Conservation (phyloP, 2,888 invertebrate genomes). For the Drosophila anomalata region DNA sequence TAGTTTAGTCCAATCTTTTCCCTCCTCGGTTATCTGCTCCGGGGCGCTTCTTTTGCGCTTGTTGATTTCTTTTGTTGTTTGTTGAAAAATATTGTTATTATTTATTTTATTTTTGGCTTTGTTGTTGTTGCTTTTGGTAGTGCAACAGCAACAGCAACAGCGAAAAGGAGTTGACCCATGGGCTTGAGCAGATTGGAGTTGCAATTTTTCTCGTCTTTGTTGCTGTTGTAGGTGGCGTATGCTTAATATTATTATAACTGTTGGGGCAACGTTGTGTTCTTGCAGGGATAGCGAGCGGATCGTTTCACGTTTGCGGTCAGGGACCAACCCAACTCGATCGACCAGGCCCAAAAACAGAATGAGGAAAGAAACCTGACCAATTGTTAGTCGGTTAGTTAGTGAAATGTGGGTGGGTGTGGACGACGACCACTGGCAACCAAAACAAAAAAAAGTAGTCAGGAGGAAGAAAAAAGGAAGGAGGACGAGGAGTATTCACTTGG, state of each 20-base stretch:
- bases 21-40: slow-evolving; percentile 43
- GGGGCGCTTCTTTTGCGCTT: slow-evolving; percentile 70
- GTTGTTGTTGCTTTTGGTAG: background rate
- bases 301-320: slow-evolving; percentile 71
- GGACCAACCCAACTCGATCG: slow-evolving; percentile 65
- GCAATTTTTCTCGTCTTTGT: slow-evolving; percentile 32
- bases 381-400: slow-evolving; percentile 70
- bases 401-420: slow-evolving; percentile 72
- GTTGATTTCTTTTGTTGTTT: slow-evolving; percentile 79
- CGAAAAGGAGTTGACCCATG: slow-evolving; percentile 67
- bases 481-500: background rate
- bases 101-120: slow-evolving; percentile 46
- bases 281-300: slow-evolving; percentile 12
- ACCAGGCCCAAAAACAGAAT: slow-evolving; percentile 47
- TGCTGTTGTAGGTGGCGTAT: slow-evolving; percentile 75
- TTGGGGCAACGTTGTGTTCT: slow-evolving; percentile 53
- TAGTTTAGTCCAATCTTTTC: slow-evolving; percentile 18
- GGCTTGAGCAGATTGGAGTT: slow-evolving; percentile 55
- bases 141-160: slow-evolving; percentile 53
- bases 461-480: slow-evolving; percentile 14
- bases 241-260: slow-evolving; percentile 77
- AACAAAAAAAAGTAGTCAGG: background rate
- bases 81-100: slow-evolving; percentile 78
- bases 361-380: slow-evolving; percentile 60
- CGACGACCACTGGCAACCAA: slow-evolving; percentile 11